phyloP scores from a whole-genome alignment of 2,797 vertebrate genomes.

The Telmatherina bonti region DNA sequence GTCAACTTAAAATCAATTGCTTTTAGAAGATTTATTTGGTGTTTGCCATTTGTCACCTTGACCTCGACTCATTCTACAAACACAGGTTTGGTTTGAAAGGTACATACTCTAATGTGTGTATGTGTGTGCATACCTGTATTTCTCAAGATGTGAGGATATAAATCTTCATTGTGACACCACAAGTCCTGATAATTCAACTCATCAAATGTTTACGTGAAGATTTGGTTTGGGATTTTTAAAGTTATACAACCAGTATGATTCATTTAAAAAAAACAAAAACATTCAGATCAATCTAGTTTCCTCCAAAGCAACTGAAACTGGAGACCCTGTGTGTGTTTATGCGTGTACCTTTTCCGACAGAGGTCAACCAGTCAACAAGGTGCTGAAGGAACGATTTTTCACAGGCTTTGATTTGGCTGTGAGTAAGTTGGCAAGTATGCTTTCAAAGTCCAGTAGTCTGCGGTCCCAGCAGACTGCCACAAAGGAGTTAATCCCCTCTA shows the following conservation, averaged over 20 bases:
- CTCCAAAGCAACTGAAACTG: conserved; percentile 4
- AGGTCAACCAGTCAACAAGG: conserved; percentile 76
- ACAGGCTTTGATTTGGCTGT: conserved; percentile 75
- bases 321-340: conserved; percentile 37
- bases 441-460: conserved; percentile 85
- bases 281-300: background rate
- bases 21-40: conserved; percentile 62
- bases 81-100: conserved; percentile 33
- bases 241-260: background rate
- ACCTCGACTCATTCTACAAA: conserved; percentile 68
- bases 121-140: conserved; percentile 27
- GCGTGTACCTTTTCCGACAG: conserved; percentile 45
- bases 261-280: background rate
- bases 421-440: conserved; percentile 78
- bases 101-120: conserved; percentile 39
- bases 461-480: conserved; percentile 70
- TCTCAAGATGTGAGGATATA: conserved; percentile 2
- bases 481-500: conserved; percentile 77
- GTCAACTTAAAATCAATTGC: conserved; percentile 44
- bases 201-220: background rate
- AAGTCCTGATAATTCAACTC: background rate
- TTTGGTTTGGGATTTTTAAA: background rate
- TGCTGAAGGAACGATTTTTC: conserved; percentile 74
- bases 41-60: conserved; percentile 73
- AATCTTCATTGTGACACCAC: conserved; percentile 3